Conservation (phyloP, 2,888 invertebrate genomes). For the Pterostichus niger region DNA sequence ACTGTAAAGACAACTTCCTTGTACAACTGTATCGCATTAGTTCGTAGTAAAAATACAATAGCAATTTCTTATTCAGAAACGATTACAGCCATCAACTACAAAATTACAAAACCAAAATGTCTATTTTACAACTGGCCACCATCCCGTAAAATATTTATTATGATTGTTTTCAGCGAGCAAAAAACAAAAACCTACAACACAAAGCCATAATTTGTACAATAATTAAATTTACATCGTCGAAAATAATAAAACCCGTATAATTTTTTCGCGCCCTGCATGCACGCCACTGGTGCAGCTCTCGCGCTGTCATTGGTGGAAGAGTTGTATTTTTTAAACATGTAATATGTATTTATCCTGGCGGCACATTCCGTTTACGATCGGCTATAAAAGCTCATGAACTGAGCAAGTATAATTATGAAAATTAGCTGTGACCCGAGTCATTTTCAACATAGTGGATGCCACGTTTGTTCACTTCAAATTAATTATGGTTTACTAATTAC, state of each 20-base stretch:
- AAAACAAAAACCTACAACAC: conserved; percentile 36
- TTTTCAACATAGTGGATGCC: conserved; percentile 32
- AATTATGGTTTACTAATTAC: conserved; percentile 49
- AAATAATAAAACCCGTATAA: conserved; percentile 48
- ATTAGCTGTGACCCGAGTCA: conserved; percentile 60
- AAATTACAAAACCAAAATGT: conserved; percentile 50
- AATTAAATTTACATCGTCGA: conserved; percentile 39
- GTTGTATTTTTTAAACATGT: conserved; percentile 60
- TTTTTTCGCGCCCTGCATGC: background rate
- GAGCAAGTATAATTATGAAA: conserved; percentile 64
- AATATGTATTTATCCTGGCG: conserved; percentile 65
- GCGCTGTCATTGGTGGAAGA: conserved; percentile 46
- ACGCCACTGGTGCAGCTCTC: conserved; percentile 7
- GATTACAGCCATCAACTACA: conserved; percentile 34
- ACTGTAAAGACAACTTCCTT: no score
- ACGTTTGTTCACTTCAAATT: conserved; percentile 45
- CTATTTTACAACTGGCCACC: conserved; percentile 16
- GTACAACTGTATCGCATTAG: no score
- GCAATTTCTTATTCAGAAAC: conserved; percentile 42
- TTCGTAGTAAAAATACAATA: background rate
- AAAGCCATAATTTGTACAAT: conserved; percentile 36
- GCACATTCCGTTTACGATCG: conserved; percentile 57
- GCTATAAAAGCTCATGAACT: conserved; percentile 58
- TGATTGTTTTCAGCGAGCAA: conserved; percentile 41
- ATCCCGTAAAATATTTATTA: conserved; percentile 51